Base-by-base conservation (phyloP, 2,888 invertebrate genomes). In the Anoplius nigerrimus region DNA sequence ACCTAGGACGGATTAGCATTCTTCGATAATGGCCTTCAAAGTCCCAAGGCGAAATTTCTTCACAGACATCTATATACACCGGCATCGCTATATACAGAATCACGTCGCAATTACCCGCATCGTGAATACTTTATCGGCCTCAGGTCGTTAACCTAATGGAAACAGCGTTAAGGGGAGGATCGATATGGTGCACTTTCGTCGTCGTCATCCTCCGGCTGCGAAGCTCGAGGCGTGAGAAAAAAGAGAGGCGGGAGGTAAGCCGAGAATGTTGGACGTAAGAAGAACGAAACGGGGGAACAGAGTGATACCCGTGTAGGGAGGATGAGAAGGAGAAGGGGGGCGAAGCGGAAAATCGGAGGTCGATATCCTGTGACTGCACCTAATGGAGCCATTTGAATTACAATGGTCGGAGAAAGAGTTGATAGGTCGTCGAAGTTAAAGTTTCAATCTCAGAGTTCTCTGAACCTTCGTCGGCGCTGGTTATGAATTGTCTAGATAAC, bases 121-220 rank as follows among this genome's bases (percentile, higher is more conserved):
- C 59, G 66, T 74, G 78, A 82, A 81, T 75, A 77, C 71, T 79
- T 82, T 75, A 79, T 79, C 76, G 69, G 72, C 8, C 69, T 69
- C 65, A 51, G 79, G 75, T 82, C 79, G 79, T 80, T 80, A 79
- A 82, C 75, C 79, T 80, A 78, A 81, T 79, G 76, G 74, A 79
- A 74, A 71, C 70, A 70, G 71, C 72, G 74, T 76, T 75, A 75
- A 72, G 66, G 67, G 69, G 61, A 60, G 70, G 74, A 81, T 79
- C 76, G 71, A 81, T 75, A 78, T 69, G 73, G 70, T 74, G 71
- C 79, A 70, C 74, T 78, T 68, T 76, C 56, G 73, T 66, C 75
- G 61, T 43, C 77, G 78, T 68, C 66, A 70, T 78, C 72, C 20
- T 48, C 34, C 34, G 34, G 34, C 34, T 34, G 34, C 6, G 11